Percentiles rank a stretch among this genome's conserved stretches.
phyloP scores from a whole-genome alignment of 2,888 invertebrate species.

The Muscina levida region DNA sequence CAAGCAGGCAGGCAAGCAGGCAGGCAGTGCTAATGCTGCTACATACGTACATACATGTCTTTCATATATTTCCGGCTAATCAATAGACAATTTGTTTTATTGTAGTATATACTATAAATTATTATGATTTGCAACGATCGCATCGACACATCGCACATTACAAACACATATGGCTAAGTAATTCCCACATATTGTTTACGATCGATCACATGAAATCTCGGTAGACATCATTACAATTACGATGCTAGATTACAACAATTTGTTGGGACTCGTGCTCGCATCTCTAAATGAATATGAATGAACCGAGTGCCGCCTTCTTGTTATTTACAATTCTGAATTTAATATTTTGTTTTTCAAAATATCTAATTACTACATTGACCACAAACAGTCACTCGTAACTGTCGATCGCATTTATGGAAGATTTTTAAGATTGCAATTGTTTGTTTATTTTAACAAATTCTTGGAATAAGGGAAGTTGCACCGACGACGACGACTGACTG shows the following conservation, averaged over 20 bases:
- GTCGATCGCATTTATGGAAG: neutral
- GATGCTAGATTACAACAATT: too few species aligned
- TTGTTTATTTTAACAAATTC: neutral
- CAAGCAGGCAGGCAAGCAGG: neutral
- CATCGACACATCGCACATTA: too few species aligned
- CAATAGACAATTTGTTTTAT: constrained; percentile 25
- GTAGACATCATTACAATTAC: too few species aligned
- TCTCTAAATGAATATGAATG: neutral
- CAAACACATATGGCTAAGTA: too few species aligned
- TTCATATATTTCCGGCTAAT: constrained; percentile 60
- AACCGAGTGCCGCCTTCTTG: neutral
- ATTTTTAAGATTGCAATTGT: neutral
- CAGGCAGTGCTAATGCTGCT: constrained; percentile 58
- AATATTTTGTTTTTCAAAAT: constrained; percentile 15
- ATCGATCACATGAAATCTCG: too few species aligned
- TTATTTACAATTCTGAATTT: constrained; percentile 3
- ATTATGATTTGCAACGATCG: too few species aligned
- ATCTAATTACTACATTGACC: constrained; percentile 19
- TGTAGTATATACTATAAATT: too few species aligned
- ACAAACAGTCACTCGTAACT: constrained; percentile 6
- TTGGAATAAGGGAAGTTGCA: neutral
- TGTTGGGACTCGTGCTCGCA: too few species aligned
- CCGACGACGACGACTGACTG: neutral
- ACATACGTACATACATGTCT: constrained; percentile 34
- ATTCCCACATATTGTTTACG: too few species aligned